Evolutionary conservation across 1,140 invertebrate species (phyloP).

Genomic region (Aradophagus sp.): DNA sequence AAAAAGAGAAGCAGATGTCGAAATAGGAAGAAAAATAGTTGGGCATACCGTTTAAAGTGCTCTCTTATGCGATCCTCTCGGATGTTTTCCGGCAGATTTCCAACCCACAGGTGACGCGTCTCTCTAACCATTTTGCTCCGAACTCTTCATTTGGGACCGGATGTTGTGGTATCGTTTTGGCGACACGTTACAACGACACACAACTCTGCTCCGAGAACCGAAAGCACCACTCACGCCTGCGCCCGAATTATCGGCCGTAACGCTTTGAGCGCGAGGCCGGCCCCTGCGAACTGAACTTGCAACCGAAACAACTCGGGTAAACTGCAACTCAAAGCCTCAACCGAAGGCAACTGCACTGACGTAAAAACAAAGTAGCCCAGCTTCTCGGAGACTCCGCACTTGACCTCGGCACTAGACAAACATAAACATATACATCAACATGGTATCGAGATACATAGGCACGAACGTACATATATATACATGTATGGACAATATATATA

Average conservation of each 20-base stretch:
- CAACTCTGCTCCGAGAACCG: slow-evolving; percentile 66
- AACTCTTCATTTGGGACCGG: slow-evolving; percentile 82
- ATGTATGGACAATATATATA: too few species aligned
- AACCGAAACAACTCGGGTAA: neutral
- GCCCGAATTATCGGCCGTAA: too few species aligned
- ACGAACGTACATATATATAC: too few species aligned
- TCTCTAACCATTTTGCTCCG: slow-evolving; percentile 98
- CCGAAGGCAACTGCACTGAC: too few species aligned
- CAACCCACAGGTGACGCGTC: slow-evolving; percentile 99
- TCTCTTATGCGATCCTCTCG: slow-evolving; percentile 95
- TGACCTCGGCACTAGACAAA: too few species aligned
- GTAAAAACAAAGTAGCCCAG: too few species aligned
- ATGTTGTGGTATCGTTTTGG: slow-evolving; percentile 77
- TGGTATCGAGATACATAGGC: too few species aligned
- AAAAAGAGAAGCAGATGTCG: too few species aligned
- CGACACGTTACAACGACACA: slow-evolving; percentile 76
- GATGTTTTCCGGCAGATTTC: slow-evolving; percentile 99
- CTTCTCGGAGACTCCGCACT: too few species aligned
- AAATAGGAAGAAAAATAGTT: too few species aligned
- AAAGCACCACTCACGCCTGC: slow-evolving; percentile 16
- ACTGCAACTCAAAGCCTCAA: too few species aligned
- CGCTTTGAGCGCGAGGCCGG: neutral
- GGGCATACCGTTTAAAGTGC: slow-evolving; percentile 99
- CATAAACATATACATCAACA: too few species aligned
- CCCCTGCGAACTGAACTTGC: slow-evolving; percentile 9